A percentile compares a stretch with the other conserved stretches of the same genome.
phyloP scores from a whole-genome alignment of 2,113 vertebrate species.

The Manacus vitellinus region DNA sequence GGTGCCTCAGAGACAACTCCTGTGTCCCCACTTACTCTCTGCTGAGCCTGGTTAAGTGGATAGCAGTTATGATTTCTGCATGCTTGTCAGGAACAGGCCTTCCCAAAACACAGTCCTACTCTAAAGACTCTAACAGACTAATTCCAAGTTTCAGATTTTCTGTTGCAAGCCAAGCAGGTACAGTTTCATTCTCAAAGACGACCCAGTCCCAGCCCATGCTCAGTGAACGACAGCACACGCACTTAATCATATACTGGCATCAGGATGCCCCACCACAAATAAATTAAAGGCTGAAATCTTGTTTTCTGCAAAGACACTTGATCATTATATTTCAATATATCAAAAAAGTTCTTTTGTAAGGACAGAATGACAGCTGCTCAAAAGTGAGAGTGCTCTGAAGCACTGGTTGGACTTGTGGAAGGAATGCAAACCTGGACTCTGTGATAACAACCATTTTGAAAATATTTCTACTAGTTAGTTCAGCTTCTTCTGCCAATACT shows the following conservation, averaged over 20 bases:
- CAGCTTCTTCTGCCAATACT: background rate
- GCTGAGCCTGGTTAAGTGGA: background rate
- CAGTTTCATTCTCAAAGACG: background rate
- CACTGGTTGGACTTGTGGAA: background rate
- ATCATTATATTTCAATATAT: background rate
- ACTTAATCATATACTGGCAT: background rate
- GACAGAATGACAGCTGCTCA: background rate
- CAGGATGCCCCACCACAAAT: background rate
- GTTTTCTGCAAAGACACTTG: background rate
- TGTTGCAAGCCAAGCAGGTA: background rate
- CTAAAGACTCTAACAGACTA: background rate
- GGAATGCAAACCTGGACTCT: background rate
- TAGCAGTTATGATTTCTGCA: background rate
- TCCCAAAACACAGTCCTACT: background rate
- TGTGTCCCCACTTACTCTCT: background rate
- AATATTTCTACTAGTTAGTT: background rate
- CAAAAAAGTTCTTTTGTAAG: background rate
- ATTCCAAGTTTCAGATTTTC: background rate
- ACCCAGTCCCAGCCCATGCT: background rate
- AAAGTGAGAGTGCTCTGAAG: background rate
- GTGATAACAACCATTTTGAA: background rate
- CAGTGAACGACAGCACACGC: background rate
- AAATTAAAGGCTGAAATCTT: background rate
- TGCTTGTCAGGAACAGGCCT: background rate
- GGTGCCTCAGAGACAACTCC: background rate